These are phyloP conservation scores for Leptarthrus brevirostris DNA, from an alignment of 2,888 invertebrate genomes.

Conservation along the genomic window DNA sequence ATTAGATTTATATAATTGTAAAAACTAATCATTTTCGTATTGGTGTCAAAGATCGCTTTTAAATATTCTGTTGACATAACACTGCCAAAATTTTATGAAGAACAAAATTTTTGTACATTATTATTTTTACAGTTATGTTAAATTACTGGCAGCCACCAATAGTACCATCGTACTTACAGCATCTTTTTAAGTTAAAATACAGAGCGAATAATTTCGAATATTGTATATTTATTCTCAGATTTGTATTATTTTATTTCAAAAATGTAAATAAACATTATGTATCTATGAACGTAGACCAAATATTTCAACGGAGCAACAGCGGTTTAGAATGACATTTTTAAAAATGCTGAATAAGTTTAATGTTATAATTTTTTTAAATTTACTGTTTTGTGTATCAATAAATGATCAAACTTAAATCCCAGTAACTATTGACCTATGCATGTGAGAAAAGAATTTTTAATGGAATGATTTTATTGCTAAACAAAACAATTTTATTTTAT, in stretches of 20 bases:
- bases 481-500: too few species aligned
- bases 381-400: slow-evolving; percentile 11
- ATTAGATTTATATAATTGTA: slow-evolving; percentile 2
- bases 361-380: neutral
- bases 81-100: slow-evolving; percentile 18
- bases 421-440: slow-evolving; percentile 1
- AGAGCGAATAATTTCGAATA: slow-evolving; percentile 4
- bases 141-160: neutral
- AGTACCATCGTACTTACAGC: slow-evolving; percentile 18
- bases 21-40: slow-evolving; percentile 11
- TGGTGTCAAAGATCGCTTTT: slow-evolving; percentile 23
- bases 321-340: too few species aligned
- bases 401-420: slow-evolving; percentile 2
- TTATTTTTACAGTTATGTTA: neutral
- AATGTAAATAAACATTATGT: slow-evolving; percentile 7
- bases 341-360: neutral
- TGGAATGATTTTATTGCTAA: too few species aligned
- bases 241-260: neutral
- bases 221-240: slow-evolving; percentile 1
- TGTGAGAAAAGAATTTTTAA: too few species aligned
- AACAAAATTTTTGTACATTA: neutral
- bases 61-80: neutral
- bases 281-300: slow-evolving; percentile 1
- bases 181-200: neutral
- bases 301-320: slow-evolving; percentile 8